Base-by-base conservation (phyloP, 2,797 vertebrate genomes). In the Choloepus didactylus region DNA sequence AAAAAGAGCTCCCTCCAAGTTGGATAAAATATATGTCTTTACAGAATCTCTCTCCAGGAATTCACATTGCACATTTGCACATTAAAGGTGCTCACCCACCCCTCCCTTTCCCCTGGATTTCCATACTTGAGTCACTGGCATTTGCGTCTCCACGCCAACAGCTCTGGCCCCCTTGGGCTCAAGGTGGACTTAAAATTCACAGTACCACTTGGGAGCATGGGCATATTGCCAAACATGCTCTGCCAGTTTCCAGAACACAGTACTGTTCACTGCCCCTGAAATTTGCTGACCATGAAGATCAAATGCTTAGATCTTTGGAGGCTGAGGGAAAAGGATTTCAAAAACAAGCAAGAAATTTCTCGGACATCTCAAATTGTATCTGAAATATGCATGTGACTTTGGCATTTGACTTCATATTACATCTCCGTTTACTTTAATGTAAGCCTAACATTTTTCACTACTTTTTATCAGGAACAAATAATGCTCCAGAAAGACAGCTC, bases 291-390 rank as follows among this genome's bases (percentile, higher is more conserved):
- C 66, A 9, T 59, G 77, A 51, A 59, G n/a, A 85, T 59, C 31
- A 85, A 64, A 46, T n/a, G 56, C 60, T 89, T 75, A 62, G 29
- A 14, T 46, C 23, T 72, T 73, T 44, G 69, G 9, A 84, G 27
- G 14, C 25, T 41, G 0, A 27, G 18, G 6, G n/a, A 23, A 79
- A 87, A 85, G 31, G 35, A 64, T 46, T 89, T 87, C 38, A 93
- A 66, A 93, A 94, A 54, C 10, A 35, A 94, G 59, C 11, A 23
- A 79, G 66, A 44, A 77, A 83, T 85, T 84, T 92, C 49, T 92
- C 75, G 67, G n/a, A 64, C 0, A 41, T 60, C 76, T 84, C 51
- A 31, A 76, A 70, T 38, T 60, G 86, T 35, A 73, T 85, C 67
- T 89, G 76, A 69, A 91, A 81, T 85, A 60, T 0, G 29, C 38